phyloP scores from a whole-genome alignment of 2,113 vertebrate species.

The Platysternon megacephalum region DNA sequence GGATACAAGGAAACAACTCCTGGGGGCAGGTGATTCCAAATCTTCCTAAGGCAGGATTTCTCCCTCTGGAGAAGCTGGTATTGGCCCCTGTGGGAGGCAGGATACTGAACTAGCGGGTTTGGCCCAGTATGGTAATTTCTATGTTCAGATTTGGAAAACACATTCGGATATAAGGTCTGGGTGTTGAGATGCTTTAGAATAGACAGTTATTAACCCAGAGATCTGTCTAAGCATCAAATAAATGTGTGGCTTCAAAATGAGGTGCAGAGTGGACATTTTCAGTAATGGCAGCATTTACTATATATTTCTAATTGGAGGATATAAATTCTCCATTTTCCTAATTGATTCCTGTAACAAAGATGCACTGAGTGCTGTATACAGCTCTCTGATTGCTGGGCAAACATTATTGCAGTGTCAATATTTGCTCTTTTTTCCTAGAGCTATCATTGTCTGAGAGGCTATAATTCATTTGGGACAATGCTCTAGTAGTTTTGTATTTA shows the following conservation, averaged over 20 bases:
- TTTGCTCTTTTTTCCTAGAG: slow-evolving; percentile 74
- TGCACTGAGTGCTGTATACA: slow-evolving; percentile 53
- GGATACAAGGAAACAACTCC: not conserved
- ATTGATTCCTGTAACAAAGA: slow-evolving; percentile 76
- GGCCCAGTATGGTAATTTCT: not conserved
- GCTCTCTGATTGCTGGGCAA: slow-evolving; percentile 73
- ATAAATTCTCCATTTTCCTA: slow-evolving; percentile 74
- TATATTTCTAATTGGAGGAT: slow-evolving; percentile 64
- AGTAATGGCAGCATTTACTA: slow-evolving; percentile 60
- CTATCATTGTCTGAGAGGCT: slow-evolving; percentile 59
- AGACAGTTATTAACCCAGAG: not conserved
- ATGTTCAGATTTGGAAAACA: not conserved
- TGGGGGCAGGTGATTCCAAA: not conserved
- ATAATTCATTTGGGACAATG: slow-evolving; percentile 58
- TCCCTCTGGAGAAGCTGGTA: not conserved
- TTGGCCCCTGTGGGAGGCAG: not conserved
- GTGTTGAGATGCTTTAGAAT: not conserved
- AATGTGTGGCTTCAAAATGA: slow-evolving; percentile 53
- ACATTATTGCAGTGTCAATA: slow-evolving; percentile 76
- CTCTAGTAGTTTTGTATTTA: slow-evolving; percentile 50
- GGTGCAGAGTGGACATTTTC: not conserved
- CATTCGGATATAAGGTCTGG: not conserved
- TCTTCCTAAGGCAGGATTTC: not conserved
- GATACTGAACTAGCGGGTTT: not conserved
- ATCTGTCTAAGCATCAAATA: slow-evolving; percentile 13